Base-by-base conservation (phyloP, 2,113 vertebrate genomes). In the Struthio camelus region DNA sequence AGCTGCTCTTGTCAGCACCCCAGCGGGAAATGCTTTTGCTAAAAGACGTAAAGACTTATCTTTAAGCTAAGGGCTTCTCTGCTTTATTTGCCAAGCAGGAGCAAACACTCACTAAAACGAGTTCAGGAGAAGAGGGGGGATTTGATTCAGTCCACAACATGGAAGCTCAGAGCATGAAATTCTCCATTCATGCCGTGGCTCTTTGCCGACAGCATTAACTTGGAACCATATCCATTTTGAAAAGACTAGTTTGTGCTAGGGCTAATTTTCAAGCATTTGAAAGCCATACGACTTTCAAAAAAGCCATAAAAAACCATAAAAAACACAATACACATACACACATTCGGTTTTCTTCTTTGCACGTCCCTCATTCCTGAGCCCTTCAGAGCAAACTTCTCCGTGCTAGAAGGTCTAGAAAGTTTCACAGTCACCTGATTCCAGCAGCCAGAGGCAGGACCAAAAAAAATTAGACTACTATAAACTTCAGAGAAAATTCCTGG, bases 51-150 rank as follows among this genome's bases (percentile, higher is more conserved):
- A n/a, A 64, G 46, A 54, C 59, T 72, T 67, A 5, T 59, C 66
- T 88, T 79, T 44, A 59, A 80, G 14, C 25, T 75, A 20, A 53
- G 78, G 50, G 28, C 13, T 23, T 28, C 51, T 25, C 80, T 67
- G 25, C 32, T 73, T 89, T 67, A 23, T 44, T 72, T 89, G 50
- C 17, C 48, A 76, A 38, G 8, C 46, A 75, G 61, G 27, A 70
- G 11, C 53, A 91, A 66, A 6, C 40, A 53, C 36, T 84, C 28
- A 11, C 36, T 66, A 4, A 36, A 59, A 18, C 17, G 66, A 90
- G 38, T 32, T 44, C 3, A 0, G 25, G 7, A 4, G 6, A 7
- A 9, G 25, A 20, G 10, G 8, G 23, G 12, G 14, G 28, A 10
- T 77, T 87, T 95, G 77, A 53, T 70, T 70, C 36, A 28, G 11